Percentiles rank a stretch among this genome's conserved stretches.
phyloP scores from a whole-genome alignment of 2,113 vertebrate species.

The Rostratula benghalensis region DNA sequence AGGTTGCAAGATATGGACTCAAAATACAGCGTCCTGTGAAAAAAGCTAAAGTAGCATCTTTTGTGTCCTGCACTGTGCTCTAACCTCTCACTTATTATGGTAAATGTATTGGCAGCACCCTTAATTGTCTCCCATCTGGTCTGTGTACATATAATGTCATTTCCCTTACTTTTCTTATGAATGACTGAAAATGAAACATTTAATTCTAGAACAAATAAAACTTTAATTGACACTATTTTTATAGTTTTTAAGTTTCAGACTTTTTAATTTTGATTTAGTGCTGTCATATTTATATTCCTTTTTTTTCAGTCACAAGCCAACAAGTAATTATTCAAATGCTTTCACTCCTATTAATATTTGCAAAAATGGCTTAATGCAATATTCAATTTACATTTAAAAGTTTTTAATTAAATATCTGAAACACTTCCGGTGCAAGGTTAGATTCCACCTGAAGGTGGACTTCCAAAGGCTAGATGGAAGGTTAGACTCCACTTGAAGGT shows the following conservation, averaged over 20 bases:
- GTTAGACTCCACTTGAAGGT: background rate
- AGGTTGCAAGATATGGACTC: background rate
- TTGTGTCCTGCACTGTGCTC: background rate
- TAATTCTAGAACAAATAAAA: background rate
- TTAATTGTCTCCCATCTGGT: background rate
- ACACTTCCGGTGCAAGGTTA: background rate
- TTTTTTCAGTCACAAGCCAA: background rate
- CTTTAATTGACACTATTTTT: background rate
- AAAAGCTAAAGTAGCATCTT: background rate
- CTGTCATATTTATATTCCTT: background rate
- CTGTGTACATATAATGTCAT: background rate
- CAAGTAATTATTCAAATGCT: background rate
- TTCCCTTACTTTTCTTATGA: background rate
- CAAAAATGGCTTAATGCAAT: background rate
- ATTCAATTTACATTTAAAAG: background rate
- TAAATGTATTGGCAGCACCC: background rate
- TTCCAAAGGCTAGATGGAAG: background rate
- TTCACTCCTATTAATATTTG: background rate
- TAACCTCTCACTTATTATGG: background rate
- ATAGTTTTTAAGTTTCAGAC: background rate
- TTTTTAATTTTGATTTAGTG: background rate
- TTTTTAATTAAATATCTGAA: background rate
- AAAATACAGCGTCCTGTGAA: background rate
- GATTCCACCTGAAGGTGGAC: background rate
- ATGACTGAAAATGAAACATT: background rate